phyloP scores from a whole-genome alignment of 2,888 invertebrate genomes.

The Mylabris sibirica region DNA sequence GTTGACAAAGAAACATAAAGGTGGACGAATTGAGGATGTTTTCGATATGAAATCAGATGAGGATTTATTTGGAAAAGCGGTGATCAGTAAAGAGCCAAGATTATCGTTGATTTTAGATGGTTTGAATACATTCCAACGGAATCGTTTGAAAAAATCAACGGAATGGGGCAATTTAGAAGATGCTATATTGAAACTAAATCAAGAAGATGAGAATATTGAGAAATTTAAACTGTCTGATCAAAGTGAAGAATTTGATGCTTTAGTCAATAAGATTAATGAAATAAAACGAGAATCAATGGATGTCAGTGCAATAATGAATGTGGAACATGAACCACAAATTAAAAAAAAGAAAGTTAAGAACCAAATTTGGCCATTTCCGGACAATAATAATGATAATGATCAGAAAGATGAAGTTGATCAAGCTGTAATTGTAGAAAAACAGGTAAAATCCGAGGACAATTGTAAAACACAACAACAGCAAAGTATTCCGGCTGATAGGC shows the following conservation, averaged over 20 bases:
- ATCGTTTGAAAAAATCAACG: conserved; percentile 75
- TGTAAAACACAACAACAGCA: conserved; percentile 7
- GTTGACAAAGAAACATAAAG: conserved; percentile 70
- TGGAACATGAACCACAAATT: conserved; percentile 31
- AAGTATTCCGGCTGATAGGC: conserved; percentile 21
- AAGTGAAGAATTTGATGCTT: conserved; percentile 54
- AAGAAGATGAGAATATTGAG: conserved; percentile 48
- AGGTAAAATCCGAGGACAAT: conserved; percentile 18
- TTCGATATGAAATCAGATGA: conserved; percentile 59
- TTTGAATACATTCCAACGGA: conserved; percentile 72
- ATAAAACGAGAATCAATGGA: conserved; percentile 51
- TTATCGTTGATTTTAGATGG: conserved; percentile 71
- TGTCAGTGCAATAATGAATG: conserved; percentile 23
- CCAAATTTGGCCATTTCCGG: conserved; percentile 51
- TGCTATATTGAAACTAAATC: conserved; percentile 69
- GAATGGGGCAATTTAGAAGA: conserved; percentile 81
- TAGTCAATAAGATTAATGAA: conserved; percentile 57
- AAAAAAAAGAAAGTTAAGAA: conserved; percentile 47
- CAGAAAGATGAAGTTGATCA: conserved; percentile 6
- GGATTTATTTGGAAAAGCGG: conserved; percentile 60
- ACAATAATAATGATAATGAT: conserved; percentile 14
- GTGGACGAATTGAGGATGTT: conserved; percentile 58
- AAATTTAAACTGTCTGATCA: conserved; percentile 46
- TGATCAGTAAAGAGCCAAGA: conserved; percentile 67
- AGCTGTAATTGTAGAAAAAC: conserved; percentile 5